Evolutionary conservation across 2,888 invertebrate genomes (phyloP).

Genomic region (Ephialtes manifestator): DNA sequence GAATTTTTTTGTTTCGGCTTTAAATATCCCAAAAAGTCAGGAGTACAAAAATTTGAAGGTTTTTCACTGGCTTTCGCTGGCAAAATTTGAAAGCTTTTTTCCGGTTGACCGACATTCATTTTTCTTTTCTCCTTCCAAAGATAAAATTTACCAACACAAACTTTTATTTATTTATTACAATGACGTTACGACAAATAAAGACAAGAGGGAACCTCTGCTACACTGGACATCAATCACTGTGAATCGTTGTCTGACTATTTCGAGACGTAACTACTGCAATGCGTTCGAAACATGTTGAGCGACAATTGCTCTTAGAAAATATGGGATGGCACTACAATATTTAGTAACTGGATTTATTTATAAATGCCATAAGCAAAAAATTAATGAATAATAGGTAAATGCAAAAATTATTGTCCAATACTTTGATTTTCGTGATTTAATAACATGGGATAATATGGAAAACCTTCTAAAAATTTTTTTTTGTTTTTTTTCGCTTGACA

Average conservation of each 20-base stretch:
- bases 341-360: background rate
- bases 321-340: background rate
- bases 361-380: too few species aligned
- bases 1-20: too few species aligned
- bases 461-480: too few species aligned
- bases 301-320: background rate
- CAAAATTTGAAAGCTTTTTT: too few species aligned
- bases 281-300: background rate
- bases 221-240: conserved; percentile 2
- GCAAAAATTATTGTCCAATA: background rate
- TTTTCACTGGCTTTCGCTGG: too few species aligned
- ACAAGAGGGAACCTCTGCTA: background rate
- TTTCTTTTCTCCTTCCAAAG: too few species aligned
- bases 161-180: background rate
- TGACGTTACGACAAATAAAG: background rate
- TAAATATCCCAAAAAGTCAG: too few species aligned
- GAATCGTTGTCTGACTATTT: background rate
- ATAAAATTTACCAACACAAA: background rate
- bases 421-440: background rate
- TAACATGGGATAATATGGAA: too few species aligned
- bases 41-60: too few species aligned
- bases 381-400: too few species aligned
- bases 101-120: too few species aligned
- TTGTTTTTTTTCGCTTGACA: too few species aligned
- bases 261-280: conserved; percentile 1